Evolutionary conservation across 2,113 vertebrate species (phyloP).

Genomic region (Astatoreochromis straeleni): DNA sequence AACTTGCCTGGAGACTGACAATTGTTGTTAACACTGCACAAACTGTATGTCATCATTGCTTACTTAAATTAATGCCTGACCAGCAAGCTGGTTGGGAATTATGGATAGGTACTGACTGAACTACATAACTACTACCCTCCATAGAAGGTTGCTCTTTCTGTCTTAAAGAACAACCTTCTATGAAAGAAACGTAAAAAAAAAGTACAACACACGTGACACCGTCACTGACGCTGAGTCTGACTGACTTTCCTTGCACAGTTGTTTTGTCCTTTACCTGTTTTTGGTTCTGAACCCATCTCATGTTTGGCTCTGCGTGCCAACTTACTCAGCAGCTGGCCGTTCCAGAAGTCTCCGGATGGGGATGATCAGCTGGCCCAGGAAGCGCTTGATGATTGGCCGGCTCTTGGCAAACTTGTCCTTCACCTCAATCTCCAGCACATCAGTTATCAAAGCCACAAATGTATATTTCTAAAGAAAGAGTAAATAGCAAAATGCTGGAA

Average conservation of each 20-base stretch:
- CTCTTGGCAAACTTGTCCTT: conserved; percentile 99
- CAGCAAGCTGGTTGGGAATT: not conserved
- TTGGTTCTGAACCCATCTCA: not conserved
- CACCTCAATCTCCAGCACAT: conserved; percentile 94
- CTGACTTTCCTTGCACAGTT: not conserved
- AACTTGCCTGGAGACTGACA: rapidly evolving
- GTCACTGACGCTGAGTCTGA: not conserved
- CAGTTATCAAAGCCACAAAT: conserved; percentile 93
- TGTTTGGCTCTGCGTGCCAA: not conserved
- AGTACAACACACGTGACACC: not conserved
- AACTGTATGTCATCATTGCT: not conserved
- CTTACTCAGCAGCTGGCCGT: conserved; percentile 85
- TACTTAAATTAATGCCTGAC: not conserved
- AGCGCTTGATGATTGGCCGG: conserved; percentile 96
- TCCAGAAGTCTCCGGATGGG: conserved; percentile 92
- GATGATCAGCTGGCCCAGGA: conserved; percentile 91
- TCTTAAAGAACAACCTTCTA: not conserved
- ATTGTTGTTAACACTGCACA: not conserved
- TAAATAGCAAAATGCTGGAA: not conserved
- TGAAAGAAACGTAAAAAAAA: not conserved
- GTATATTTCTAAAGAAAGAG: conserved; percentile 81
- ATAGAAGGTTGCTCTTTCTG: not conserved
- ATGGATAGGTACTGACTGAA: not conserved
- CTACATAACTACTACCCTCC: not conserved
- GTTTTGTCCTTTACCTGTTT: not conserved